Conservation (phyloP, 2,888 invertebrate genomes). For the Drosophila pegasa region DNA sequence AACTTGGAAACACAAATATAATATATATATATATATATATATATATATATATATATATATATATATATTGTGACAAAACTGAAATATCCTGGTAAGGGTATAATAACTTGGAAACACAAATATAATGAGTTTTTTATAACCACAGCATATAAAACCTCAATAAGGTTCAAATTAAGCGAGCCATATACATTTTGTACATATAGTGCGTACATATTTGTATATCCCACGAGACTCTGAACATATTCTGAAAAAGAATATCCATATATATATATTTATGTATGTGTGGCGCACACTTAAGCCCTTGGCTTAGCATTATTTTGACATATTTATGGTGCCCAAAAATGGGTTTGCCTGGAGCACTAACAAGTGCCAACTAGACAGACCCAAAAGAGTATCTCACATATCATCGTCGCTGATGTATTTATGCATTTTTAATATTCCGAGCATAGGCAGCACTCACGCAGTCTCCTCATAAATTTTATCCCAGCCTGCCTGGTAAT, state of each 20-base stretch:
- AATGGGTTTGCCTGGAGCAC: slow-evolving; percentile 47
- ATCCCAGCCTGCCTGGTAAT: slow-evolving; percentile 40
- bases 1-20: slow-evolving; percentile 17
- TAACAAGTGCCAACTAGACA: slow-evolving; percentile 64
- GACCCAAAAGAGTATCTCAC: slow-evolving; percentile 53
- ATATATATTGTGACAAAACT: not conserved
- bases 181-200: slow-evolving; percentile 19
- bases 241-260: slow-evolving; percentile 26
- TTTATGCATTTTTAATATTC: slow-evolving; percentile 78
- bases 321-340: slow-evolving; percentile 79
- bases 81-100: not conserved
- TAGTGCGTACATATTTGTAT: slow-evolving; percentile 40
- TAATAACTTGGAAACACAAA: slow-evolving; percentile 9
- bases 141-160: slow-evolving; percentile 38
- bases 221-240: slow-evolving; percentile 67
- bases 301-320: slow-evolving; percentile 71
- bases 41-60: no score
- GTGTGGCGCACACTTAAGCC: slow-evolving; percentile 46
- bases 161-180: slow-evolving; percentile 42
- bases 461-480: slow-evolving; percentile 37
- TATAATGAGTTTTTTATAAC: slow-evolving; percentile 52
- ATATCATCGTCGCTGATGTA: slow-evolving; percentile 68
- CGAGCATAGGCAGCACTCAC: slow-evolving; percentile 14
- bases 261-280: slow-evolving; percentile 10
- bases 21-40: no score